phyloP scores from a whole-genome alignment of 2,888 invertebrate species.

The Globia sparganii region DNA sequence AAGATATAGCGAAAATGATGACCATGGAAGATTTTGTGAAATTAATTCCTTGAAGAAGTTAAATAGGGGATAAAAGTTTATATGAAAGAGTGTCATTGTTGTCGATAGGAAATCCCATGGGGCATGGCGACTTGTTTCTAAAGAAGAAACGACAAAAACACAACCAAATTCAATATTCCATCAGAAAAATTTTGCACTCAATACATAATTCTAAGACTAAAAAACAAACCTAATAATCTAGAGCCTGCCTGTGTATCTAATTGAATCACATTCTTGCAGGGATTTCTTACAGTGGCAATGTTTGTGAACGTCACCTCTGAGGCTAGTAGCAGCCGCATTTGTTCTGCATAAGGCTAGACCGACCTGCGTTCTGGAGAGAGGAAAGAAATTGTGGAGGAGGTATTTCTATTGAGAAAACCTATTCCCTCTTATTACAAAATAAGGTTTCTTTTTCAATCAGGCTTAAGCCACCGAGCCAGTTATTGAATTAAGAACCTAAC shows the following conservation, averaged over 20 bases:
- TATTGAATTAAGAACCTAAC: no score
- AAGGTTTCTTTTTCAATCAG: no score
- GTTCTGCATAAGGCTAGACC: slow-evolving; percentile 51
- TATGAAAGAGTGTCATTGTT: no score
- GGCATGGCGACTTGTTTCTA: not conserved
- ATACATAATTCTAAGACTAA: no score
- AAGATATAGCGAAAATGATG: no score
- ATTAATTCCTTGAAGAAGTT: no score
- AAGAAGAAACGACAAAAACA: not conserved
- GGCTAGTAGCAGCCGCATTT: slow-evolving; percentile 41
- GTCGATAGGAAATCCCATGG: not conserved
- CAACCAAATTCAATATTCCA: not conserved
- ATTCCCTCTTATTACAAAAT: no score
- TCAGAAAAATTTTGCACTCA: not conserved
- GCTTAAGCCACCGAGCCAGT: no score
- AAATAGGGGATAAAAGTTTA: no score
- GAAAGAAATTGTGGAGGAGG: not conserved
- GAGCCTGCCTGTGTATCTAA: slow-evolving; percentile 28
- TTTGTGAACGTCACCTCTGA: slow-evolving; percentile 55
- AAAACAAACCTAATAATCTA: no score
- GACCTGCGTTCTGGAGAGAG: not conserved
- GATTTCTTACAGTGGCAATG: slow-evolving; percentile 45
- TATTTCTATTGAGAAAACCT: not conserved
- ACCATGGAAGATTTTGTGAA: no score
- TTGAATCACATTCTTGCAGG: slow-evolving; percentile 43